Base-by-base conservation (phyloP, 2,797 vertebrate genomes). In the Anniella stebbinsi region DNA sequence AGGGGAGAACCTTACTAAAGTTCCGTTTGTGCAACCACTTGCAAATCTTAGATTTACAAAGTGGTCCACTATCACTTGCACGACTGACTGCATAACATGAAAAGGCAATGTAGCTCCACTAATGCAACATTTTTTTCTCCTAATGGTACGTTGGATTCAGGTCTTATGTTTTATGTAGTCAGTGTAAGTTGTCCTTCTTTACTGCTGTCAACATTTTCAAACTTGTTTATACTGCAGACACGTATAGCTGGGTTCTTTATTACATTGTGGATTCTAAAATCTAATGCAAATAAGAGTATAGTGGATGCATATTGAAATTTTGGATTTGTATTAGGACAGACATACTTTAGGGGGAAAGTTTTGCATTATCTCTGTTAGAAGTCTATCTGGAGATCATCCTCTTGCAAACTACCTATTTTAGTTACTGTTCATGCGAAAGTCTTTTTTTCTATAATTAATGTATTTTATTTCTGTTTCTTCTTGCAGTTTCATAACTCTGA, bases 401-500 rank as follows among this genome's bases (percentile, higher is more conserved):
- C 33, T 60, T 87, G 63, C 41, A 66, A 78, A 67, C 17, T 25
- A 45, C 2, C 51, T 80, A 57, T 80, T 87, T 48, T 87, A 66
- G 51, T 38, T 72, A 57, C 17, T 82, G 15, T 51, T 45, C 3
- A 4, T 41, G 36, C 25, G 10, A 87, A 87, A 41, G 48, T 69
- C 4, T 45, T 41, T 76, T 83, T 36, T 60, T 38, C 70, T 87
- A 33, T 81, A 75, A 25, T 36, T 66, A 25, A 41, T 87, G 9
- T 72, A 0, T 18, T 2, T 1, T 75, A n/a, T 92, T 91, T 94
- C 33, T 63, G 41, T 75, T 51, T 86, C 70, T 87, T 88, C 86
- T 94, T 77, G 9, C 95, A 99, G 99, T 99, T 99, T 95, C 98
- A 99, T 97, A 99, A 99, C 70, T 99, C 98, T 57, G 98, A 99